phyloP scores from a whole-genome alignment of 2,797 vertebrate genomes.

The Amblyraja radiata region DNA sequence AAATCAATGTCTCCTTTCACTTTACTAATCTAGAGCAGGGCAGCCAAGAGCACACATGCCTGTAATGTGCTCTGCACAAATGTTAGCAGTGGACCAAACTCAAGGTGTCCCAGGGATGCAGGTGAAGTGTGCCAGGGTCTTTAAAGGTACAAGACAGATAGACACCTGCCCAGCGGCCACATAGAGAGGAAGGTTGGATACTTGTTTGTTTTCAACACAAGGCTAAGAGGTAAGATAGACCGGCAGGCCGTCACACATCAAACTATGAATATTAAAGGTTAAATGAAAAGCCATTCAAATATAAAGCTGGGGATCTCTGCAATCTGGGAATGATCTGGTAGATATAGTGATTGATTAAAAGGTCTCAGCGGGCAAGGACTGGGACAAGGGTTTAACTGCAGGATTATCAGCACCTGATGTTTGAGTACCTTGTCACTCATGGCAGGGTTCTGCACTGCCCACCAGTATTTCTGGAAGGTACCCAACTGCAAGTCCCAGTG shows the following conservation, averaged over 20 bases:
- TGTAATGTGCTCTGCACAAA: not conserved
- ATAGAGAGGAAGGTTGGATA: not conserved
- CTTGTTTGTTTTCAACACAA: not conserved
- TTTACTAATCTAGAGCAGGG: not conserved
- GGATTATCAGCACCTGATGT: not conserved
- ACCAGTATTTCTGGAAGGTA: not conserved
- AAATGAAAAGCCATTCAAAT: not conserved
- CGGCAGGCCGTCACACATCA: not conserved
- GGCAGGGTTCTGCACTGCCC: not conserved
- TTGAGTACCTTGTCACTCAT: not conserved
- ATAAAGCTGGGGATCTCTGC: not conserved
- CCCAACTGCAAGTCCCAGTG: not conserved
- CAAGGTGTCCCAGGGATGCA: not conserved
- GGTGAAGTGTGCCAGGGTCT: not conserved
- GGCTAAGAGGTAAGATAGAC: not conserved
- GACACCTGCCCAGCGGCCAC: too few relatives aligned
- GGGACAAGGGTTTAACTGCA: too few relatives aligned
- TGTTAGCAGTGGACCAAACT: not conserved
- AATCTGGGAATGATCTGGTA: not conserved
- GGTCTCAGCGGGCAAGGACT: not conserved
- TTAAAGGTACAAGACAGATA: not conserved
- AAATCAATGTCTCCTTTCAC: not conserved
- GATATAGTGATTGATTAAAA: not conserved
- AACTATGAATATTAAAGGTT: not conserved
- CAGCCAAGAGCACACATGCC: too few relatives aligned